A percentile compares a stretch with the other conserved stretches of the same genome.
Conservation (phyloP, 2,888 invertebrate genomes). For the Diaperis boleti region DNA sequence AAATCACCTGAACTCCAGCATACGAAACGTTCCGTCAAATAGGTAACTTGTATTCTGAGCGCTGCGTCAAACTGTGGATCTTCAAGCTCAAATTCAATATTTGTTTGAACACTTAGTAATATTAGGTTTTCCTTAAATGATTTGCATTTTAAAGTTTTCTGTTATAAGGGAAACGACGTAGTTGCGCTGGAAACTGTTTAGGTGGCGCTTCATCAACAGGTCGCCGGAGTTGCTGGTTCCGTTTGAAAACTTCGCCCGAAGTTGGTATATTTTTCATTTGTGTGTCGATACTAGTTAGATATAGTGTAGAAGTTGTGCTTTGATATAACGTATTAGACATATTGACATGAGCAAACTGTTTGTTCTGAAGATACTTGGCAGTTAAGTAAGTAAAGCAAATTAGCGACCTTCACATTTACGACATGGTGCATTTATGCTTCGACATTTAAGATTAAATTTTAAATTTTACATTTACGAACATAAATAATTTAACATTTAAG, state of each 20-base stretch:
- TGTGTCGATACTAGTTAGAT: conserved; percentile 10
- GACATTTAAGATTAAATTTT: too few species aligned
- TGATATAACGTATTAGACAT: background rate
- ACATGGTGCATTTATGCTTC: too few species aligned
- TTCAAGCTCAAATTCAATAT: background rate
- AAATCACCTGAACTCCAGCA: background rate
- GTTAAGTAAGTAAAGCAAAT: conserved; percentile 36
- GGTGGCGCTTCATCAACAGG: conserved; percentile 40
- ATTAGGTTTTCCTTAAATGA: conserved; percentile 4
- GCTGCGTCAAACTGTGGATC: background rate
- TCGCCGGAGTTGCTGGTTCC: conserved; percentile 11
- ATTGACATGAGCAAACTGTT: conserved; percentile 2
- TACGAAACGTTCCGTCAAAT: background rate
- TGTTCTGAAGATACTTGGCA: conserved; percentile 1
- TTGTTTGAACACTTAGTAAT: background rate
- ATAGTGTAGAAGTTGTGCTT: conserved; percentile 11
- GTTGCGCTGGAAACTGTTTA: conserved; percentile 20
- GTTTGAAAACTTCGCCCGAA: background rate
- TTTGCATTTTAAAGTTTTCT: conserved; percentile 25
- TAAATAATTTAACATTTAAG: too few species aligned
- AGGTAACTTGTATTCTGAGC: background rate
- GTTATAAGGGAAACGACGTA: conserved; percentile 16
- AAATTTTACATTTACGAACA: too few species aligned
- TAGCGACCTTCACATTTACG: too few species aligned
- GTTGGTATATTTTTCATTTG: conserved; percentile 6